These are phyloP conservation scores for Rhynchophorus ferrugineus DNA, from an alignment of 1,140 invertebrate genomes.

Conservation along the genomic window DNA sequence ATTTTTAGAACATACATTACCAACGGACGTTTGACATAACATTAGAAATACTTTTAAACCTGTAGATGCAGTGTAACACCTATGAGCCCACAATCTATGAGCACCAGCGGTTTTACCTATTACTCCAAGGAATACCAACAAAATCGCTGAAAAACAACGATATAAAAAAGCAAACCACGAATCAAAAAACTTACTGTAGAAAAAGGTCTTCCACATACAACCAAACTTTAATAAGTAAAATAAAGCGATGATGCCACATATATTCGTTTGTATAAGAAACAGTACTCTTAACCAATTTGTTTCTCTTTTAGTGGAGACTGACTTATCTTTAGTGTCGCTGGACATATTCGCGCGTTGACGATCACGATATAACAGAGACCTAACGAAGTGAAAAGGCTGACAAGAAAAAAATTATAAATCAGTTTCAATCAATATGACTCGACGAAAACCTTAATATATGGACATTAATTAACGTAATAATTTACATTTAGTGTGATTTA, in stretches of 20 bases:
- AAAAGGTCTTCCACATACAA: slow-evolving; percentile 23
- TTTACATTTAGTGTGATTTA: no score
- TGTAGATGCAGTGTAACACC: slow-evolving; percentile 66
- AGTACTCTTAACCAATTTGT: slow-evolving; percentile 26
- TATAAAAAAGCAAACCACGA: no score
- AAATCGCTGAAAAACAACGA: slow-evolving; percentile 46
- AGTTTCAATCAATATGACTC: no score
- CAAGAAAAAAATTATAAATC: no score
- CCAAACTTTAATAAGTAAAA: slow-evolving; percentile 20
- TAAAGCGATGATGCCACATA: slow-evolving; percentile 15
- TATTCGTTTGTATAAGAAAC: slow-evolving; percentile 23
- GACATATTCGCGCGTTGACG: background rate
- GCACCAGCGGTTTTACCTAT: slow-evolving; percentile 78
- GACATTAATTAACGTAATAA: no score
- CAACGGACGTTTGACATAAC: slow-evolving; percentile 69
- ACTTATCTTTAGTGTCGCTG: background rate
- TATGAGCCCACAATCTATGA: slow-evolving; percentile 87
- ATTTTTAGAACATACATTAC: slow-evolving; percentile 79
- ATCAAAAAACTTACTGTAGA: slow-evolving; percentile 30
- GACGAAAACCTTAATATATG: no score
- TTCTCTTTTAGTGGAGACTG: slow-evolving; percentile 22
- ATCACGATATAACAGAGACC: no score
- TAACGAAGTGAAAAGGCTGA: no score
- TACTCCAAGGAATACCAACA: slow-evolving; percentile 51
- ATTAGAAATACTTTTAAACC: slow-evolving; percentile 68